Evolutionary conservation across 1,140 invertebrate species (phyloP), one percentile per base, ranked within the genome.

Genomic region (Schlechtendalia chinensis): DNA sequence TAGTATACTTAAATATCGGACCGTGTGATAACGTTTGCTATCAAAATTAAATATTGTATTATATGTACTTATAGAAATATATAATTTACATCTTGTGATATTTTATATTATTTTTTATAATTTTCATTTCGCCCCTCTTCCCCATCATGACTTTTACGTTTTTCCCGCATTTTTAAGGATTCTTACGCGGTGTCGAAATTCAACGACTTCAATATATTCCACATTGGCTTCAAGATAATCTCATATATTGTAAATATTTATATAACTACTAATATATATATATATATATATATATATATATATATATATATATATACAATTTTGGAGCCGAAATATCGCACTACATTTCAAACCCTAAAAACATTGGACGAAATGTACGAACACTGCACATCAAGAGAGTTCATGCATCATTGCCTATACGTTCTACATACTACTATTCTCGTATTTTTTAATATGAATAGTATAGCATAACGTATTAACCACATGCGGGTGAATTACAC

Each of bases 271-370:
- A 39, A 4, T 4, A 39, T 39, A 39, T 39, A 8, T 39, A 39
- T 39, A 39, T 39, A 39, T 39, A 39, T 39, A 39, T 39, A 39
- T 39, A 39, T 39, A 39, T 39, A 39, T 39, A 39, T 39, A 39
- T 39, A 39, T 39, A 39, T 39, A 39, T 3, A 4, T 39, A 39
- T 39, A 39, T 8, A 39, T 39, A 39, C 8, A 39, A 39, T 72
- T 54, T 71, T 12, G 3, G 2, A 72, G 54, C 17, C 53, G 16
- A 72, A 53, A 27, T 27, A 53, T 72, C 50, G 19, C 27, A 8
- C n/a, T n/a, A 27, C 8, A 17, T 54, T 72, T 72, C 69, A 72
- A 72, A 54, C 69, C 69, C 29, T 72, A 72, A 19, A 72, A 72
- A 47, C 8, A 39, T 72, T 29, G 12, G 16, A 5, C 69, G 19